Percentiles rank a stretch among this genome's conserved stretches.
These are phyloP conservation scores for Perdix hodgsoniae DNA, from an alignment of 2,797 vertebrate genomes.

Conservation along the genomic window DNA sequence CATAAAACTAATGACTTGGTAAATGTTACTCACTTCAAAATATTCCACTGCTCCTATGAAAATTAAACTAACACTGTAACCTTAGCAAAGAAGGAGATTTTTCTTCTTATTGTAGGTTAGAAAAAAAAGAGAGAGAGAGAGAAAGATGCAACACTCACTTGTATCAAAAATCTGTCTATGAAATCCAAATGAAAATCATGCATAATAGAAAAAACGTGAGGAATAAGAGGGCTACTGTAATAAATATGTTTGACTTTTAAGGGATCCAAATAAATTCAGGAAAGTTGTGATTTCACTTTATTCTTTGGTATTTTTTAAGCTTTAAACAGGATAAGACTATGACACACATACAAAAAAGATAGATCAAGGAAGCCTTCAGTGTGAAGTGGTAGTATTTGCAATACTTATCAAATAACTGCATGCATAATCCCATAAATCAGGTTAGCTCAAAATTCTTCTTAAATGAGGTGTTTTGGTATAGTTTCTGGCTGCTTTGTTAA, in stretches of 20 bases:
- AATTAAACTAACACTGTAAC: slow-evolving; percentile 88
- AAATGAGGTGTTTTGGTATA: slow-evolving; percentile 74
- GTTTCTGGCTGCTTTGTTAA: slow-evolving; percentile 78
- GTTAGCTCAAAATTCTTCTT: slow-evolving; percentile 75
- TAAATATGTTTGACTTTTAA: slow-evolving; percentile 68
- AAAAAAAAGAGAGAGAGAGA: not conserved
- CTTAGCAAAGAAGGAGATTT: slow-evolving; percentile 81
- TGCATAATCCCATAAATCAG: slow-evolving; percentile 78
- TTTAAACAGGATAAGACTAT: slow-evolving; percentile 75
- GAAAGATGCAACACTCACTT: slow-evolving; percentile 61
- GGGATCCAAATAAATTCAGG: slow-evolving; percentile 40
- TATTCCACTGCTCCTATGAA: slow-evolving; percentile 86
- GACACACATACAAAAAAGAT: slow-evolving; percentile 59
- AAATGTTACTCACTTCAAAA: slow-evolving; percentile 98
- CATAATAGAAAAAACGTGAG: slow-evolving; percentile 55
- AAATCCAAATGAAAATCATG: slow-evolving; percentile 70
- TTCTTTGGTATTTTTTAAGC: slow-evolving; percentile 55
- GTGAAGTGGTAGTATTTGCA: slow-evolving; percentile 66
- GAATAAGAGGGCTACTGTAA: slow-evolving; percentile 48
- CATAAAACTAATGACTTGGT: slow-evolving; percentile 99
- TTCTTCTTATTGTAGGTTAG: slow-evolving; percentile 68
- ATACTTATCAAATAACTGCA: slow-evolving; percentile 76
- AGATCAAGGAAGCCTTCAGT: slow-evolving; percentile 68
- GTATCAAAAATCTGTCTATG: slow-evolving; percentile 74
- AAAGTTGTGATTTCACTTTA: slow-evolving; percentile 56